These are phyloP conservation scores for Tachuris rubrigastra DNA, from an alignment of 2,113 vertebrate species.

Conservation along the genomic window DNA sequence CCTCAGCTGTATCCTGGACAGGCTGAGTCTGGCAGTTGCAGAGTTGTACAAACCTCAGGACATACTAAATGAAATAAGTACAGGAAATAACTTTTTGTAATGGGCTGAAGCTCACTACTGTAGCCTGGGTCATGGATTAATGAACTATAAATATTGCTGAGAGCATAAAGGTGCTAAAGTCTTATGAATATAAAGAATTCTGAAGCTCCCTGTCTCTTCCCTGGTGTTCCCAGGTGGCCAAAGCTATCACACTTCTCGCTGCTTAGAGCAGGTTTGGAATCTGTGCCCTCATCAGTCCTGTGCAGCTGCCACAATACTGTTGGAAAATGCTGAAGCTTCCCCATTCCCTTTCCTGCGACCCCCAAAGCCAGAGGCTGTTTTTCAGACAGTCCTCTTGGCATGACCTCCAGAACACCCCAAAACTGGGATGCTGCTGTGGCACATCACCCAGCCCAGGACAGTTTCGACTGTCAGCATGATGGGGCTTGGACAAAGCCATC, in stretches of 20 bases:
- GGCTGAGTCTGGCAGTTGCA: not conserved
- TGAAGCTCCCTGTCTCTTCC: not conserved
- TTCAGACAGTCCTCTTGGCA: not conserved
- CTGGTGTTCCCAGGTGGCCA: not conserved
- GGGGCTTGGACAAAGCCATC: not conserved
- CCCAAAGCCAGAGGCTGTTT: not conserved
- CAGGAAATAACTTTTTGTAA: not conserved
- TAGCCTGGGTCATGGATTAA: not conserved
- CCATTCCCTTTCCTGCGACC: not conserved
- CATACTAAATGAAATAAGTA: not conserved
- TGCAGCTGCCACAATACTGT: not conserved
- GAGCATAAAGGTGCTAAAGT: not conserved
- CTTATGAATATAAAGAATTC: not conserved
- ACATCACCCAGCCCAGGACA: not conserved
- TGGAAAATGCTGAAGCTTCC: not conserved
- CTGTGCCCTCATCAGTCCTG: not conserved
- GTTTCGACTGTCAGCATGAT: fast-evolving
- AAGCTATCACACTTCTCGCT: not conserved
- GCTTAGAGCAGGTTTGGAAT: not conserved
- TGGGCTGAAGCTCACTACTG: fast-evolving
- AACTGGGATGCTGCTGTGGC: not conserved
- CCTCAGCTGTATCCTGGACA: not conserved
- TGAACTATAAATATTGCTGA: not conserved
- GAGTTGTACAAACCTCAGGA: not conserved
- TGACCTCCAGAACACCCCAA: not conserved